These are phyloP conservation scores for Heteromormyrus szaboi DNA, from an alignment of 2,797 vertebrate species.

Conservation along the genomic window DNA sequence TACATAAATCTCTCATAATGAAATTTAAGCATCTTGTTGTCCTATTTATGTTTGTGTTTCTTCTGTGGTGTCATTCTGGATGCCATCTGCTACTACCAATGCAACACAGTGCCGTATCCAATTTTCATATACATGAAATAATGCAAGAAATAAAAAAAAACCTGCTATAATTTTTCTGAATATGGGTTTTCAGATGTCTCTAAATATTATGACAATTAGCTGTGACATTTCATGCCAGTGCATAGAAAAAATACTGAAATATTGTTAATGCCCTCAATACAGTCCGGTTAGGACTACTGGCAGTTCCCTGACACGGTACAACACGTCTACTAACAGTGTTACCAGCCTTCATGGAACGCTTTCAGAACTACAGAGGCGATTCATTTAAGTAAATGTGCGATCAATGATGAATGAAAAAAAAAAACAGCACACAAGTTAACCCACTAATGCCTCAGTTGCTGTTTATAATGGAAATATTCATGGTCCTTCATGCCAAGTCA, in stretches of 20 bases:
- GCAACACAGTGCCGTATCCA: not conserved
- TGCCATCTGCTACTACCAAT: not conserved
- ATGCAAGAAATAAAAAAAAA: not conserved
- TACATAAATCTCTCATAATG: not conserved
- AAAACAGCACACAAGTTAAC: conserved; percentile 41
- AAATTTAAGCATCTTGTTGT: not conserved
- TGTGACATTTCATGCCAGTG: not conserved
- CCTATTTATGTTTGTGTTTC: not conserved
- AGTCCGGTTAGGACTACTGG: conserved; percentile 16
- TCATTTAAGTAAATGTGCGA: conserved; percentile 58
- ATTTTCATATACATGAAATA: not conserved
- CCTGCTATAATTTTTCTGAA: not conserved
- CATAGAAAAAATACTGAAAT: not conserved
- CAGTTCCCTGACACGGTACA: conserved; percentile 37
- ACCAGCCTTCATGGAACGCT: conserved; percentile 45
- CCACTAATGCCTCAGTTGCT: conserved; percentile 18
- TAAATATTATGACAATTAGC: not conserved
- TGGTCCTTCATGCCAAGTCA: not conserved
- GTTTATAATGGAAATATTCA: not conserved
- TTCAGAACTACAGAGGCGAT: conserved; percentile 52
- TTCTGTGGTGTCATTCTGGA: not conserved
- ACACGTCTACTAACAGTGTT: conserved; percentile 46
- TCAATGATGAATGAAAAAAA: conserved; percentile 44
- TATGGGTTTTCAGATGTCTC: not conserved
- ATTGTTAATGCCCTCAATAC: not conserved